Evolutionary conservation across 2,113 vertebrate species (phyloP), one percentile per base, ranked within the genome.

Genomic region (Chaetorhynchus papuensis): DNA sequence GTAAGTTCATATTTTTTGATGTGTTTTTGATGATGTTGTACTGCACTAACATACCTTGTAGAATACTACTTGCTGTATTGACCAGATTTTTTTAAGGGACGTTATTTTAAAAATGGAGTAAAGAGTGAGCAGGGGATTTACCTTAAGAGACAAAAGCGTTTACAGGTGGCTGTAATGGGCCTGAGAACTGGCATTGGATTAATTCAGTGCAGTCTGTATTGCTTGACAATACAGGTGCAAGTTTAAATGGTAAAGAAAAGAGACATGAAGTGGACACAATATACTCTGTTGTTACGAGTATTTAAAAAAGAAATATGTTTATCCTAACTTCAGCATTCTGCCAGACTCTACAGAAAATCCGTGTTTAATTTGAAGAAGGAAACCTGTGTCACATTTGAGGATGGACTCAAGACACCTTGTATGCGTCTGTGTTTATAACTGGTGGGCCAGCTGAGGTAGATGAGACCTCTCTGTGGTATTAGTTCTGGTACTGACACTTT

Each of bases 101-200:
- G 13, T 50, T 60, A 31, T 37, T 52, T 82, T 44, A 52, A 82
- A 78, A 52, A 59, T 41, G 27, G 24, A 68, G 6, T 44, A 22
- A 80, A 39, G 50, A 33, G 35, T 30, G 21, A 85, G 15, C 17
- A 52, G 68, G 30, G 23, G 23, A 10, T 50, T 66, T 57, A 35
- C 37, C 1, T 49, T n/a, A 31, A 45, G 44, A 41, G 18, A 24
- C 8, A 18, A 19, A 61, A 76, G 7, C 0, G 0, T 41, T 31
- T 52, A 13, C 5, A 47, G 28, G 18, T 77, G 42, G 24, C 15
- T 47, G 45, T 14, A 39, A 22, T 24, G 15, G 54, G 18, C n/a
- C 44, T 37, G 54, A 49, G 33, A 74, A 42, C 20, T 57, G 53
- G 26, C 26, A 18, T 6, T 66, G 44, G 12, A 39, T 88, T 69